phyloP scores from a whole-genome alignment of 2,797 vertebrate species.

The Melanotaenia boesemani region DNA sequence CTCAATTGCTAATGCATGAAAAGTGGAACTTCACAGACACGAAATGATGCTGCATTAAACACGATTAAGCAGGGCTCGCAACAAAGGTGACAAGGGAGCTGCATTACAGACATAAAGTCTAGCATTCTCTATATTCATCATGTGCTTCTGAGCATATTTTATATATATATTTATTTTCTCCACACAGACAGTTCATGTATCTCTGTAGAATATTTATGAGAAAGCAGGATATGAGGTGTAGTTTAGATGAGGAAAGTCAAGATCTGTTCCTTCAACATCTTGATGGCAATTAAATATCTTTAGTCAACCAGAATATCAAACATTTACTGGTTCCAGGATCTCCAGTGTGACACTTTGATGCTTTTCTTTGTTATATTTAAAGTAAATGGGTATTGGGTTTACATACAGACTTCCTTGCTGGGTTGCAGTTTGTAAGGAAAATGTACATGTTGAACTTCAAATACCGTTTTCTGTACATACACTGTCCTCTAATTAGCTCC shows the following conservation, averaged over 20 bases:
- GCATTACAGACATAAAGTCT: constrained; percentile 12
- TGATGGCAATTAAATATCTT: no score
- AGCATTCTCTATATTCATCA: neutral
- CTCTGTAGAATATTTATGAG: neutral
- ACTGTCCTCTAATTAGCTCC: neutral
- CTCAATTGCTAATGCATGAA: constrained; percentile 62
- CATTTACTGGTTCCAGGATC: neutral
- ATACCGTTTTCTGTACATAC: neutral
- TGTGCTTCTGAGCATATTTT: neutral
- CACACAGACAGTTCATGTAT: neutral
- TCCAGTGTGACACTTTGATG: neutral
- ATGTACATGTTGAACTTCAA: neutral
- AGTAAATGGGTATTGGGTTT: neutral
- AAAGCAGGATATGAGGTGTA: neutral
- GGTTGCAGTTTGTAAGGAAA: neutral
- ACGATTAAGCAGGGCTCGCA: constrained; percentile 35
- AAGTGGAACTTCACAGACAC: constrained; percentile 49
- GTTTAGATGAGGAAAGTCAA: neutral
- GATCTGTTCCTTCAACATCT: neutral
- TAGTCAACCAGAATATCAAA: neutral
- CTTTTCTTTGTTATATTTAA: neutral
- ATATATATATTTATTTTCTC: constrained; percentile 3
- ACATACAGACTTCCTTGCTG: neutral
- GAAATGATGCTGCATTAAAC: constrained; percentile 49
- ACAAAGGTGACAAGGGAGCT: constrained; percentile 17